Evolutionary conservation across 2,888 invertebrate species (phyloP).

Genomic region (Graphium colonna): DNA sequence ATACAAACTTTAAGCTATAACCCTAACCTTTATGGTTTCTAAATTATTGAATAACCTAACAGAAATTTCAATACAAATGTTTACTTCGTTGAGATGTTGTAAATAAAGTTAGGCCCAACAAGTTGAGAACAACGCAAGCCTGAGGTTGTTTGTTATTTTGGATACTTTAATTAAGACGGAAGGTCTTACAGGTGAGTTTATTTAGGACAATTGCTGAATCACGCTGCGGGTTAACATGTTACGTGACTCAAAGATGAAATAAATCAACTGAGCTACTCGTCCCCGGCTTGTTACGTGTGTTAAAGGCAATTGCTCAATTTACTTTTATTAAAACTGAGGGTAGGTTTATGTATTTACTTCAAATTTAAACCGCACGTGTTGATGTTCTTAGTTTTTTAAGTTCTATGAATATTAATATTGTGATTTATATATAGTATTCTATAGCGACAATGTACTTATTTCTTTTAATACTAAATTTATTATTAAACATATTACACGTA

Average conservation of each 20-base stretch:
- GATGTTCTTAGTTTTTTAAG: too few species aligned
- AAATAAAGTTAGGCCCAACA: constrained; percentile 8
- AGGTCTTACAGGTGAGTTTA: constrained; percentile 18
- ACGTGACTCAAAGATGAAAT: constrained; percentile 17
- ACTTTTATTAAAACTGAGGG: too few species aligned
- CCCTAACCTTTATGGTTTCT: too few species aligned
- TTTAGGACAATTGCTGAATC: constrained; percentile 16
- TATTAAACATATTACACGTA: too few species aligned
- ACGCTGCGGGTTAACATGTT: constrained; percentile 6
- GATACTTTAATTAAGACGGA: constrained; percentile 20
- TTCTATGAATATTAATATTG: too few species aligned
- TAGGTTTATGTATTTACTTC: too few species aligned
- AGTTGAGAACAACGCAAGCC: constrained; percentile 1
- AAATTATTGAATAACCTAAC: too few species aligned
- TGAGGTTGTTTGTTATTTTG: constrained; percentile 14
- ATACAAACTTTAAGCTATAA: too few species aligned
- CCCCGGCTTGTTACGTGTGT: neutral
- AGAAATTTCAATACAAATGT: neutral
- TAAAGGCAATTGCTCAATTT: neutral
- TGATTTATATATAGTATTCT: too few species aligned
- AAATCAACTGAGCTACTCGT: neutral
- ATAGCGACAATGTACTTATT: too few species aligned
- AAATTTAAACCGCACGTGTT: too few species aligned
- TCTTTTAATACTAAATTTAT: too few species aligned
- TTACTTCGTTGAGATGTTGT: neutral